phyloP scores from a whole-genome alignment of 2,888 invertebrate genomes.

The Coleophora flavipennella region DNA sequence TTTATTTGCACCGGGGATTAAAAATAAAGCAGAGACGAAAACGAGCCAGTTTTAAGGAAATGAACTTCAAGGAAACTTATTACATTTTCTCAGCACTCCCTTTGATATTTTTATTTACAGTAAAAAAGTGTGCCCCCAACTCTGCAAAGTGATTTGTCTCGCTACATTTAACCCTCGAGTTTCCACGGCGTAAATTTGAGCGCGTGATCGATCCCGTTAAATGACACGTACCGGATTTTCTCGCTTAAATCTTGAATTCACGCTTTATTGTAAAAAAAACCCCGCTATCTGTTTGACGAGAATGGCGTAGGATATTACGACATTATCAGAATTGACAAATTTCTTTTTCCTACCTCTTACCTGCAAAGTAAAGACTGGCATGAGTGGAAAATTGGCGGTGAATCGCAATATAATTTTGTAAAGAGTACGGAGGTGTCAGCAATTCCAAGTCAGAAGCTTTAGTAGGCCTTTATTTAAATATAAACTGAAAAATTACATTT shows the following conservation, averaged over 20 bases:
- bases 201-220: slow-evolving; percentile 39
- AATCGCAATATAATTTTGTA: too few relatives aligned
- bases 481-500: too few relatives aligned
- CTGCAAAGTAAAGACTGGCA: too few relatives aligned
- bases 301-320: slow-evolving; percentile 2
- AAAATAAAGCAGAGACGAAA: too few relatives aligned
- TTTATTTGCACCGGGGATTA: too few relatives aligned
- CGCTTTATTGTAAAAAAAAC: slow-evolving; percentile 9
- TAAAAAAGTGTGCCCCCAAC: too few relatives aligned
- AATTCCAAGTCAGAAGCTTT: too few relatives aligned
- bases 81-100: slow-evolving; percentile 1
- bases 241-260: slow-evolving; percentile 10
- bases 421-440: too few relatives aligned
- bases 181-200: slow-evolving; percentile 27
- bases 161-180: slow-evolving; percentile 34
- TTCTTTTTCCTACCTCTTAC: slow-evolving; percentile 2
- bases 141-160: slow-evolving; percentile 27
- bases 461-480: too few relatives aligned
- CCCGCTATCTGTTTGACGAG: slow-evolving; percentile 2
- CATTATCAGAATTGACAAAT: slow-evolving; percentile 5
- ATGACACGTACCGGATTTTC: slow-evolving; percentile 27
- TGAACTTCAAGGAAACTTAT: too few relatives aligned
- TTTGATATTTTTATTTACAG: not conserved
- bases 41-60: too few relatives aligned
- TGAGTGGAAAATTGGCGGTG: too few relatives aligned